Evolutionary conservation across 2,797 vertebrate species (phyloP).

Genomic region (Syndactyla subalaris): DNA sequence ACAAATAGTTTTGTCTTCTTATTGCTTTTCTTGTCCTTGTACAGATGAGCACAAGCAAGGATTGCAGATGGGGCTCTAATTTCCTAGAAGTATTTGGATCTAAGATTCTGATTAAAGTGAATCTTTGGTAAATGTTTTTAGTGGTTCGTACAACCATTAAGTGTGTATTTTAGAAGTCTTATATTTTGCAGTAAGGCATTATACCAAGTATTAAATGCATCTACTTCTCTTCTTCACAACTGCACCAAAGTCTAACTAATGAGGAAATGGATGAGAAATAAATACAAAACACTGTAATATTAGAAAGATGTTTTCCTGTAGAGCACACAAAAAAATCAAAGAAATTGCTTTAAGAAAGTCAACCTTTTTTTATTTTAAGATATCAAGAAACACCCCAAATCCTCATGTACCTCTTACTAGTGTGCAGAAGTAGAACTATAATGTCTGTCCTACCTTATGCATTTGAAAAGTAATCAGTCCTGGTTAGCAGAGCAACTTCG

Average conservation of each 20-base stretch:
- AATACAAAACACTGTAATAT: background rate
- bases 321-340: background rate
- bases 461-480: slow-evolving; percentile 59
- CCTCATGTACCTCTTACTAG: background rate
- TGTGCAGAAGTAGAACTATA: background rate
- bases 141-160: background rate
- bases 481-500: slow-evolving; percentile 22
- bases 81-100: background rate
- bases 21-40: background rate
- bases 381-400: background rate
- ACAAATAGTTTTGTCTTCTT: background rate
- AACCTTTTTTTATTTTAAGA: background rate
- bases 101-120: background rate
- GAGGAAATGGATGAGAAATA: background rate
- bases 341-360: background rate
- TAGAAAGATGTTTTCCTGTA: background rate
- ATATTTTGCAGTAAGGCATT: background rate
- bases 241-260: background rate
- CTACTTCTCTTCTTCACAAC: background rate
- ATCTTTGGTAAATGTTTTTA: background rate
- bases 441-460: background rate
- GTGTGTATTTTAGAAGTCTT: background rate
- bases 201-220: background rate
- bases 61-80: background rate
- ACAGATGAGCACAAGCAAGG: background rate